Conservation (phyloP, 2,113 vertebrate genomes). For the Chloebia gouldiae region DNA sequence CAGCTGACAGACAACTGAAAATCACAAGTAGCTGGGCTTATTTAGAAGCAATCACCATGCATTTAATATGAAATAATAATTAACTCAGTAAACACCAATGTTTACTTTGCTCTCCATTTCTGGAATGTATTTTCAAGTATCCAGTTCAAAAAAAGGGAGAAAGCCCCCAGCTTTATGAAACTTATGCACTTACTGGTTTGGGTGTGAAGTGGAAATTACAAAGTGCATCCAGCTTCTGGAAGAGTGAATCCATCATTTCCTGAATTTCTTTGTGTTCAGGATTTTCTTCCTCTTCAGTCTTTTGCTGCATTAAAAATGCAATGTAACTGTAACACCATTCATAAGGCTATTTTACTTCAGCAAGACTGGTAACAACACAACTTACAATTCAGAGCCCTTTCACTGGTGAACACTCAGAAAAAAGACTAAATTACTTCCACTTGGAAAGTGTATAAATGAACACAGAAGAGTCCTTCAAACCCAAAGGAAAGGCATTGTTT, state of each 20-base stretch:
- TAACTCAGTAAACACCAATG: neutral
- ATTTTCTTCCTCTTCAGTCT: slow-evolving; percentile 87
- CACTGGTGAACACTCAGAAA: neutral
- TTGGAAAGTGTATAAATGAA: neutral
- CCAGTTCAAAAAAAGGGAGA: neutral
- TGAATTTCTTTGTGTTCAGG: slow-evolving; percentile 91
- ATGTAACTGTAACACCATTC: neutral
- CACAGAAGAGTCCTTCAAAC: neutral
- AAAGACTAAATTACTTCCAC: neutral
- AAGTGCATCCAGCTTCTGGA: slow-evolving; percentile 91
- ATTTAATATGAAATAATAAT: neutral
- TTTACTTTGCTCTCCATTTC: neutral
- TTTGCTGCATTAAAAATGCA: slow-evolving; percentile 74
- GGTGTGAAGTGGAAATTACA: slow-evolving; percentile 97
- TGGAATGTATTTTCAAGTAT: neutral
- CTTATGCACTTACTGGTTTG: slow-evolving; percentile 83
- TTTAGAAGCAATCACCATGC: neutral
- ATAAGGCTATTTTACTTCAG: neutral
- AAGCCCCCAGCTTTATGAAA: neutral
- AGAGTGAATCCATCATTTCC: slow-evolving; percentile 92
- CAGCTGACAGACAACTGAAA: neutral
- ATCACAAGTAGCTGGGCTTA: neutral
- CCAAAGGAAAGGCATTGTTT: neutral
- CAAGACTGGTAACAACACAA: neutral
- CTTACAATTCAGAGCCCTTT: neutral